Evolutionary conservation across 2,888 invertebrate genomes (phyloP).

Genomic region (Scrobipalpa costella): DNA sequence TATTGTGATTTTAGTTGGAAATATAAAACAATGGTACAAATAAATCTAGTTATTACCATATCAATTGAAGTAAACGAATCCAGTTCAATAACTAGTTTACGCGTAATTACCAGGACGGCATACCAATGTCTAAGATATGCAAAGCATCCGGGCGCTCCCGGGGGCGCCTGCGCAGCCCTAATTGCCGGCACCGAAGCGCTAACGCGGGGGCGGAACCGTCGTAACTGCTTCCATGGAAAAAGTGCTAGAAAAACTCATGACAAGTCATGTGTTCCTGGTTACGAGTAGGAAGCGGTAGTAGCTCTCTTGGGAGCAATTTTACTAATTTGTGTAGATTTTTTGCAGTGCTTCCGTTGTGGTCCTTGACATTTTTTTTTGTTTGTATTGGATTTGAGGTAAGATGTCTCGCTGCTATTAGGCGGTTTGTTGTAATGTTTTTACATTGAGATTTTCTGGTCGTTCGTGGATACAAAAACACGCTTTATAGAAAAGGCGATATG

Average conservation of each 20-base stretch:
- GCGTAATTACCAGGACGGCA: slow-evolving; percentile 66
- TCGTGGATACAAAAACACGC: no score
- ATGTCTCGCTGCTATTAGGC: no score
- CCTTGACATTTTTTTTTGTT: not conserved
- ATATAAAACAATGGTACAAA: not conserved
- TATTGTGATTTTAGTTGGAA: no score
- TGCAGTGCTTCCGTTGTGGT: slow-evolving; percentile 11
- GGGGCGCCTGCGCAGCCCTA: slow-evolving; percentile 53
- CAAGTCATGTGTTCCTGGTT: slow-evolving; percentile 65
- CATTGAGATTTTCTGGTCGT: no score
- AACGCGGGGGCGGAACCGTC: slow-evolving; percentile 57
- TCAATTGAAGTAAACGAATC: not conserved
- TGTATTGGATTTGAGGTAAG: not conserved
- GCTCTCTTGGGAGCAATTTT: slow-evolving; percentile 46
- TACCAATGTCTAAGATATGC: slow-evolving; percentile 53
- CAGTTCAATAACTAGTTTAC: slow-evolving; percentile 31
- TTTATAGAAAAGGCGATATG: no score
- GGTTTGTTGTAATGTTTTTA: no score
- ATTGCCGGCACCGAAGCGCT: slow-evolving; percentile 54
- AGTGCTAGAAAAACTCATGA: slow-evolving; percentile 37
- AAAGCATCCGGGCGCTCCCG: slow-evolving; percentile 57
- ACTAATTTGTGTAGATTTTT: slow-evolving; percentile 25
- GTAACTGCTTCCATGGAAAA: slow-evolving; percentile 47
- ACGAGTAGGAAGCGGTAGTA: slow-evolving; percentile 51
- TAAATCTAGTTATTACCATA: not conserved